phyloP scores from a whole-genome alignment of 1,140 invertebrate species.

The Oscheius sp. region DNA sequence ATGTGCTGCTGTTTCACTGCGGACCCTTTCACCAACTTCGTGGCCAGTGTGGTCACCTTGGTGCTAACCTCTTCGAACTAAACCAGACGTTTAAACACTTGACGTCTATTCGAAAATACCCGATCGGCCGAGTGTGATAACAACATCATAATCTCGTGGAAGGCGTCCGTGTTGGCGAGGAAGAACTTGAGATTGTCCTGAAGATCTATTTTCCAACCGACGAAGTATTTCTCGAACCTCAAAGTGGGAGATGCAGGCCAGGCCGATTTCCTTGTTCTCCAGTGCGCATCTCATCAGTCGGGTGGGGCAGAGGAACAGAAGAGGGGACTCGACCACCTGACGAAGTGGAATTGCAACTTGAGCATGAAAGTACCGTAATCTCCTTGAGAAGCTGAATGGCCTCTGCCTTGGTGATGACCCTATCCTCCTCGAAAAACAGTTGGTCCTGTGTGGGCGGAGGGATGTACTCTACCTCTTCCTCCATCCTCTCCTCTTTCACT shows the following conservation, averaged over 20 bases:
- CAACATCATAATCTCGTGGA: slow-evolving; percentile 3
- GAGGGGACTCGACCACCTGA: background rate
- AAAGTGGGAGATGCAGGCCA: background rate
- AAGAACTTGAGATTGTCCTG: slow-evolving; percentile 1
- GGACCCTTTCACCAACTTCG: background rate
- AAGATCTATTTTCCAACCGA: no score
- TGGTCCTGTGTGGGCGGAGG: background rate
- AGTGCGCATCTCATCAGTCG: background rate
- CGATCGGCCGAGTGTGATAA: background rate
- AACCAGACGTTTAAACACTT: background rate
- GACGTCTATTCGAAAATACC: background rate
- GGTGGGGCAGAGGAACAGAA: background rate
- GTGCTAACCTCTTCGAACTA: background rate
- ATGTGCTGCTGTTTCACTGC: background rate
- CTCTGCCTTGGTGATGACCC: background rate
- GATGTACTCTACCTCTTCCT: background rate
- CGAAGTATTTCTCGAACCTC: no score
- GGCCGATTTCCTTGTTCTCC: background rate
- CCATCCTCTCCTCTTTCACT: background rate
- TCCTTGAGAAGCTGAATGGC: background rate
- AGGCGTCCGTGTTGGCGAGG: background rate
- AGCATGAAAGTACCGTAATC: background rate
- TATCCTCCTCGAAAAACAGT: background rate
- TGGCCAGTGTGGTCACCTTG: background rate
- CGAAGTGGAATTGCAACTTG: no score